phyloP scores from a whole-genome alignment of 2,888 invertebrate species.

The Polydrusus tereticollis region DNA sequence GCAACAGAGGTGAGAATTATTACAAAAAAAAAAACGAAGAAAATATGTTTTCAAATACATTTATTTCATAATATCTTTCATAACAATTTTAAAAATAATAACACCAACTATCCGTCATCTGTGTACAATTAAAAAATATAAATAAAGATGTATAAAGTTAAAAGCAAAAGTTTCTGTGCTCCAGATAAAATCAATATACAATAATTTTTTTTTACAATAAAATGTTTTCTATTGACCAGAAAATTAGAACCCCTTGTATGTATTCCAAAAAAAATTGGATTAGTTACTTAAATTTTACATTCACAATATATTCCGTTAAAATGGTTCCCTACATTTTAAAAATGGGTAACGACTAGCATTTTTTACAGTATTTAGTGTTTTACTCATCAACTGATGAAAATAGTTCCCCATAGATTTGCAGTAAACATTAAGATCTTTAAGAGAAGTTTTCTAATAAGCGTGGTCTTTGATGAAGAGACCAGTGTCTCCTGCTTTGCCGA shows the following conservation, averaged over 20 bases:
- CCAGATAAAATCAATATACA: not conserved
- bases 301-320: constrained; percentile 5
- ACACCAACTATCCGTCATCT: constrained; percentile 24
- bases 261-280: not conserved
- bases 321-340: constrained; percentile 10
- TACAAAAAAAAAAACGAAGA: not conserved
- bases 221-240: too few relatives aligned
- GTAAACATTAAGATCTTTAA: not conserved
- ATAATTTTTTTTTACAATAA: not conserved
- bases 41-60: constrained; percentile 17
- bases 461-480: constrained; percentile 96
- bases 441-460: constrained; percentile 79
- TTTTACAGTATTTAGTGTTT: constrained; percentile 23
- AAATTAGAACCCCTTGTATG: too few relatives aligned
- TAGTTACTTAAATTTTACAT: constrained; percentile 12
- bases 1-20: not conserved
- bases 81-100: constrained; percentile 34
- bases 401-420: constrained; percentile 5
- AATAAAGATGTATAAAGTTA: constrained; percentile 10
- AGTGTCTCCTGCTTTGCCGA: constrained; percentile 88
- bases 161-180: not conserved
- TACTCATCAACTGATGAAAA: constrained; percentile 12
- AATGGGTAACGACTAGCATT: constrained; percentile 20
- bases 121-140: constrained; percentile 24
- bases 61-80: constrained; percentile 18